Percentiles rank a stretch among this genome's conserved stretches.
These are phyloP conservation scores for Beaufortia kweichowensis DNA, from an alignment of 2,113 vertebrate genomes.

Conservation along the genomic window DNA sequence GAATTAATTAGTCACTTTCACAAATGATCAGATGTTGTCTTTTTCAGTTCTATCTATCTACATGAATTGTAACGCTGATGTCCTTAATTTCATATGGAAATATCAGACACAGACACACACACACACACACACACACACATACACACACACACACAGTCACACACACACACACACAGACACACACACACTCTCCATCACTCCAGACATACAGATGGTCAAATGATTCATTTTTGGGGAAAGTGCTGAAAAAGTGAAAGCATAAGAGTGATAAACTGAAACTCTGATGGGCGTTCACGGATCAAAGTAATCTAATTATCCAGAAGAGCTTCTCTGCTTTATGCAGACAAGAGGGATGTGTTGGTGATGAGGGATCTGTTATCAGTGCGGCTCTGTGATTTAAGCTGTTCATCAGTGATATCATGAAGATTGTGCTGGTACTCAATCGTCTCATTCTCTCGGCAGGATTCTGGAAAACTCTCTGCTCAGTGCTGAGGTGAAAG, in stretches of 20 bases:
- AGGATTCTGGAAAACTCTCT: slow-evolving; percentile 74
- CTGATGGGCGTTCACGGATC: slow-evolving; percentile 24
- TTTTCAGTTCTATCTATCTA: too few relatives aligned
- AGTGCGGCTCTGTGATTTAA: slow-evolving; percentile 35
- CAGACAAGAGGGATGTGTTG: slow-evolving; percentile 10
- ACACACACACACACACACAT: too few relatives aligned
- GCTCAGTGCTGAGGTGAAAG: slow-evolving; percentile 73
- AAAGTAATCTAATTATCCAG: slow-evolving; percentile 44
- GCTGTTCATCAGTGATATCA: slow-evolving; percentile 21
- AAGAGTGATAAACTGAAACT: not conserved
- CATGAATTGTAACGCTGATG: too few relatives aligned
- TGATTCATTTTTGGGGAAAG: too few relatives aligned
- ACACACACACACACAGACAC: not conserved
- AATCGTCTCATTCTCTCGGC: slow-evolving; percentile 41
- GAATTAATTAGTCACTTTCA: too few relatives aligned
- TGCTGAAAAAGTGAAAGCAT: not conserved
- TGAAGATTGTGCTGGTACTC: not conserved
- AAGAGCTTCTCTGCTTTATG: not conserved
- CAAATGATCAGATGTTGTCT: too few relatives aligned
- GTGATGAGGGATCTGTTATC: slow-evolving; percentile 24
- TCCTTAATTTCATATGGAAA: too few relatives aligned
- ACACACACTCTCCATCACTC: too few relatives aligned
- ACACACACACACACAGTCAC: not conserved
- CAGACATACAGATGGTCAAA: too few relatives aligned
- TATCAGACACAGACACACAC: too few relatives aligned